Conservation (phyloP, 2,113 vertebrate genomes). For the Phaethornis superciliosus region DNA sequence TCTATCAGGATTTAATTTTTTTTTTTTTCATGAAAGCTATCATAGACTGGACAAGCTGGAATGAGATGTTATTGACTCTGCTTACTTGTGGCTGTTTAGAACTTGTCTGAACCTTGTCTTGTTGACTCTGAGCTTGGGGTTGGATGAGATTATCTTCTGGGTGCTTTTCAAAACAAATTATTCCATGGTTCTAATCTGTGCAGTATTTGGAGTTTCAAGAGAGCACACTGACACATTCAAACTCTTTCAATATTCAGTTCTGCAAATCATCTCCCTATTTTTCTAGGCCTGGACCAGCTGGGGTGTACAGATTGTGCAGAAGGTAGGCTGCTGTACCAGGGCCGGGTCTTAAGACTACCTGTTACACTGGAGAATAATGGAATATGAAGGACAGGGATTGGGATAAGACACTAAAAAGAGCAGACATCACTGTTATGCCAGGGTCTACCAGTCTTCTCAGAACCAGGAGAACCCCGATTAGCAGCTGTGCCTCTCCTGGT, state of each 20-base stretch:
- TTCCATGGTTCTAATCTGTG: background rate
- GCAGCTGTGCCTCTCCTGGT: background rate
- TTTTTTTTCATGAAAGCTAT: background rate
- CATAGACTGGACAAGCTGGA: background rate
- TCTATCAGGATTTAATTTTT: background rate
- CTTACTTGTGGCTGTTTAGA: background rate
- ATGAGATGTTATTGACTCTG: background rate
- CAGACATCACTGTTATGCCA: background rate
- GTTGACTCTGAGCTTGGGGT: background rate
- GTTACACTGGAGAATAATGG: background rate
- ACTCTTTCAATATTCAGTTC: background rate
- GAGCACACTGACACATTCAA: background rate
- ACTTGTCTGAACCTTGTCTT: background rate
- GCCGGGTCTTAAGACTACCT: background rate
- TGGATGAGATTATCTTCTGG: background rate
- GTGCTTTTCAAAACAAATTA: background rate
- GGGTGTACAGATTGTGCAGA: background rate
- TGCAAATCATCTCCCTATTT: background rate
- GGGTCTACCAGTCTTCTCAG: background rate
- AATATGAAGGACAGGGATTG: background rate
- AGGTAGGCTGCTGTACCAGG: background rate
- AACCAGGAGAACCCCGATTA: background rate
- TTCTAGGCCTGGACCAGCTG: background rate
- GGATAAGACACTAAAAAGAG: background rate
- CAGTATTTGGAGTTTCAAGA: background rate